Evolutionary conservation across 2,113 vertebrate genomes (phyloP).

Genomic region (Bos taurus): ARS-UCD2.0 NC_037333.1:56448001-56448500

Average conservation of each 20-base stretch:
- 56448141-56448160: not conserved
- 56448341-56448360: not conserved
- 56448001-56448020: slow-evolving; percentile 37
- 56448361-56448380: accelerated
- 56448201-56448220: not conserved
- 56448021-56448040: slow-evolving; percentile 18
- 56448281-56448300: not conserved
- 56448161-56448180: not conserved
- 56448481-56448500: not conserved
- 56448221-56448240: not conserved
- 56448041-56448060: slow-evolving; percentile 1
- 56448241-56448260: not conserved
- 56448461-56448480: not conserved
- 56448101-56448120: not conserved
- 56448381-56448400: accelerated
- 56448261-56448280: not conserved
- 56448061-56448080: not conserved
- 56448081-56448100: not conserved
- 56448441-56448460: accelerated
- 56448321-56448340: not conserved
- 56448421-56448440: not conserved
- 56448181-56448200: not conserved
- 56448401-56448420: not conserved
- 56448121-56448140: not conserved
- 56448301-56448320: not conserved